Evolutionary conservation across 2,797 vertebrate species (phyloP).

Genomic region (Paedocypris micromegethes): DNA sequence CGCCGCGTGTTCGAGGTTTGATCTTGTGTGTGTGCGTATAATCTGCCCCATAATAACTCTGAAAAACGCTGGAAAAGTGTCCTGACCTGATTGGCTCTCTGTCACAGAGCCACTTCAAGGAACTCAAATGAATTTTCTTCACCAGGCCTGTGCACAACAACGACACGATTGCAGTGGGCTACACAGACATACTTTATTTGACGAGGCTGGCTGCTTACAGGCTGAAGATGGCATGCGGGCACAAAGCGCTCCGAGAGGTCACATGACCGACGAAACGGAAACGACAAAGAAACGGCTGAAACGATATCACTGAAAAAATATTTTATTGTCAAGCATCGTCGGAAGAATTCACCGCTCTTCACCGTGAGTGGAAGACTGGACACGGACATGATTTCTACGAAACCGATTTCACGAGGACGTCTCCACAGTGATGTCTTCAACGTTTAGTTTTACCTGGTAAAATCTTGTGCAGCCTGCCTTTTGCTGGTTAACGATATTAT

Average conservation of each 20-base stretch:
- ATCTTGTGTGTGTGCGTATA: neutral
- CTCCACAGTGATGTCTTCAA: conserved; percentile 30
- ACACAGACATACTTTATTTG: conserved; percentile 20
- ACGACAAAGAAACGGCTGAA: conserved; percentile 18
- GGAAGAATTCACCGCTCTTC: conserved; percentile 34
- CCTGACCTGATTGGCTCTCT: neutral
- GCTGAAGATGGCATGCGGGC: conserved; percentile 1
- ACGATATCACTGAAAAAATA: conserved; percentile 44
- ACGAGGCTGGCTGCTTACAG: conserved; percentile 8
- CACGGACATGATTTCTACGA: conserved; percentile 36
- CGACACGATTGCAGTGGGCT: conserved; percentile 12
- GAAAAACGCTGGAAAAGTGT: conserved; percentile 33
- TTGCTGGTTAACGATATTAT: conserved; percentile 17
- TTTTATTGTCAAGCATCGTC: conserved; percentile 46
- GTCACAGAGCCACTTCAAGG: neutral
- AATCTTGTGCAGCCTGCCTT: conserved; percentile 33
- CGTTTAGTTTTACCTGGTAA: conserved; percentile 21
- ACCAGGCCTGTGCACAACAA: conserved; percentile 36
- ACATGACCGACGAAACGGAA: conserved; percentile 6
- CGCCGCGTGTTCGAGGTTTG: no score
- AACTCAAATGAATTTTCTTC: conserved; percentile 10
- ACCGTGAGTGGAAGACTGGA: conserved; percentile 41
- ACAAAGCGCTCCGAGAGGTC: neutral
- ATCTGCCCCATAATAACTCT: conserved; percentile 33
- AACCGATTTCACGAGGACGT: conserved; percentile 22